A percentile compares a stretch with the other conserved stretches of the same genome.
Evolutionary conservation across 2,113 vertebrate species (phyloP).

Genomic region (Chlamydotis undulata): DNA sequence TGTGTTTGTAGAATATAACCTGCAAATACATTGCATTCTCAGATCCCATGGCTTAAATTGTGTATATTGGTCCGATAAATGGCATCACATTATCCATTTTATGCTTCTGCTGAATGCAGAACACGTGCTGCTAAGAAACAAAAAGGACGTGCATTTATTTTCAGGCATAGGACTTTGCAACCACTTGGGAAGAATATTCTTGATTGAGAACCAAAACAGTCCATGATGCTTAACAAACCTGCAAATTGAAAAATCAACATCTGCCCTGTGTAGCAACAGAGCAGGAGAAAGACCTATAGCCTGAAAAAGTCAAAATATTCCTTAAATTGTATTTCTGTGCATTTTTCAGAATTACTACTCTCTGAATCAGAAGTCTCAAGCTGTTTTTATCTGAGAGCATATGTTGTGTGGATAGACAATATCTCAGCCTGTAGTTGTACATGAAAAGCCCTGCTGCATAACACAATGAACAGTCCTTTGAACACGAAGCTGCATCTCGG

Average conservation of each 20-base stretch:
- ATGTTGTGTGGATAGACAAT: conserved; percentile 56
- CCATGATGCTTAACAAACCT: conserved; percentile 86
- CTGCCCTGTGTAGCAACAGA: conserved; percentile 66
- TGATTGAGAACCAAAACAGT: conserved; percentile 86
- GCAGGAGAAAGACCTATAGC: conserved; percentile 70
- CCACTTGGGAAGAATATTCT: conserved; percentile 85
- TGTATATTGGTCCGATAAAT: conserved; percentile 47
- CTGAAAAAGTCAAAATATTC: conserved; percentile 69
- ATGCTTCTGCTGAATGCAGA: conserved; percentile 39
- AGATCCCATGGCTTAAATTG: conserved; percentile 21
- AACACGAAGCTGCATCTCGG: background rate
- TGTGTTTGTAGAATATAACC: background rate
- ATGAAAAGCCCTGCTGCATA: conserved; percentile 14
- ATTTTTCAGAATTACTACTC: conserved; percentile 74
- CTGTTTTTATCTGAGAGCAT: conserved; percentile 71
- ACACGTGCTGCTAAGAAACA: conserved; percentile 70
- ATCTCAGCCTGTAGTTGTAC: conserved; percentile 20
- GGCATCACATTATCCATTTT: conserved; percentile 34
- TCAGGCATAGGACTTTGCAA: conserved; percentile 75
- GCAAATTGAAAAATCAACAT: conserved; percentile 85
- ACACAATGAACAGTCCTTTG: conserved; percentile 36
- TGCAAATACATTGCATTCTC: background rate
- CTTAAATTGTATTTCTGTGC: conserved; percentile 75
- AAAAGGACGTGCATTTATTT: conserved; percentile 76
- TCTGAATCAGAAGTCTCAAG: conserved; percentile 72